Conservation (phyloP, 2,888 invertebrate species). For the Drosophila basisetae region DNA sequence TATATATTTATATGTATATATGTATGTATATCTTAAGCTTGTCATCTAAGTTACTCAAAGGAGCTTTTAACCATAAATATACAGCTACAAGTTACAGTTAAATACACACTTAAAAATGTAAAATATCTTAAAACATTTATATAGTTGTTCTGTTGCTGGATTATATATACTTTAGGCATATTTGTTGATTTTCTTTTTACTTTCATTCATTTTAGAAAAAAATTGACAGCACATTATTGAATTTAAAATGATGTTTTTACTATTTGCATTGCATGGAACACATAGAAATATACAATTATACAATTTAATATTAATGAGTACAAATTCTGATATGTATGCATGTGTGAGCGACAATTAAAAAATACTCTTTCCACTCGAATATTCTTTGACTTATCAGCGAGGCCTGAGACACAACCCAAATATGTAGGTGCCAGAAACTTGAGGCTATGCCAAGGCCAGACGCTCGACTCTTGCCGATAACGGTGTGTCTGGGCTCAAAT, state of each 20-base stretch:
- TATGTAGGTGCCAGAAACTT: constrained; percentile 32
- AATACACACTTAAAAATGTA: constrained; percentile 36
- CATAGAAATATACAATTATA: constrained; percentile 51
- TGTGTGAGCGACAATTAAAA: constrained; percentile 11
- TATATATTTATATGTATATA: constrained; percentile 13
- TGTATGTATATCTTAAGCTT: constrained; percentile 16
- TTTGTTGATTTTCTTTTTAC: constrained; percentile 6
- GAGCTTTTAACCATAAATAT: constrained; percentile 47
- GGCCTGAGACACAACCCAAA: constrained; percentile 7
- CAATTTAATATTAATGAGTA: constrained; percentile 16
- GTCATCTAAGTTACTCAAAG: constrained; percentile 49
- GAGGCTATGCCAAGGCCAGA: constrained; percentile 47
- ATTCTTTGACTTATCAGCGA: constrained; percentile 37
- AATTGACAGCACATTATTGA: constrained; percentile 70
- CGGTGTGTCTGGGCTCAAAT: constrained; percentile 23
- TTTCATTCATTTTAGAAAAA: constrained; percentile 22
- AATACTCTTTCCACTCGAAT: not conserved
- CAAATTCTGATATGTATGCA: constrained; percentile 1
- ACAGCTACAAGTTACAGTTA: constrained; percentile 26
- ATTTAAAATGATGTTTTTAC: constrained; percentile 33
- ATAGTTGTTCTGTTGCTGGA: constrained; percentile 15
- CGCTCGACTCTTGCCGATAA: constrained; percentile 37
- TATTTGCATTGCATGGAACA: constrained; percentile 51
- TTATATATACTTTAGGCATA: constrained; percentile 32
- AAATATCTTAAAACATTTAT: constrained; percentile 50